Percentiles rank a stretch among this genome's conserved stretches.
Conservation (phyloP, 2,888 invertebrate species). For the Hypercompe scribonia region DNA sequence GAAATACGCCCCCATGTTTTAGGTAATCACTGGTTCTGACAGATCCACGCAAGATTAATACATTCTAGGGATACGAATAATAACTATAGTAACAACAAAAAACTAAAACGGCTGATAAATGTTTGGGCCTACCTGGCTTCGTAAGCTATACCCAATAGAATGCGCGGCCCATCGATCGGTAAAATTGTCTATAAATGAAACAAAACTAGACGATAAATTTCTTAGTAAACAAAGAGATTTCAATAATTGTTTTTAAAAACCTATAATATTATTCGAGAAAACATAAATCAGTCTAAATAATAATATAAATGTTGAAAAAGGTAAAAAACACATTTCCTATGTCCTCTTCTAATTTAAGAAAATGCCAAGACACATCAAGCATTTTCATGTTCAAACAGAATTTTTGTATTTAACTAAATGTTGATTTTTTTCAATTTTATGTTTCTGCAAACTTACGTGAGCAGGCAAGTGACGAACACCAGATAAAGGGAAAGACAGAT, state of each 20-base stretch:
- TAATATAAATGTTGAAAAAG: slow-evolving; percentile 57
- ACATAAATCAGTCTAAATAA: slow-evolving; percentile 60
- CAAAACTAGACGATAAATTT: slow-evolving; percentile 83
- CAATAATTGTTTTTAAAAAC: slow-evolving; percentile 81
- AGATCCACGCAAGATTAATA: slow-evolving; percentile 84
- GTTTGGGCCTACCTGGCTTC: slow-evolving; percentile 77
- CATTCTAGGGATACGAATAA: slow-evolving; percentile 81
- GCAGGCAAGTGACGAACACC: slow-evolving; percentile 72
- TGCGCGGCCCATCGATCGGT: slow-evolving; percentile 73
- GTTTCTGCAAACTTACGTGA: slow-evolving; percentile 74
- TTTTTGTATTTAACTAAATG: background rate
- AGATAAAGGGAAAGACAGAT: slow-evolving; percentile 69
- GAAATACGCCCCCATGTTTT: slow-evolving; percentile 84
- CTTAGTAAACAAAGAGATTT: slow-evolving; percentile 74
- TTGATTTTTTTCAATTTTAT: slow-evolving; percentile 46
- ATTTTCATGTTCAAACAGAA: slow-evolving; percentile 37
- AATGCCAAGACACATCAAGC: slow-evolving; percentile 28
- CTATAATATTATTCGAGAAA: slow-evolving; percentile 80
- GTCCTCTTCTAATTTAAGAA: slow-evolving; percentile 49
- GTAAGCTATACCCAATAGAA: slow-evolving; percentile 61
- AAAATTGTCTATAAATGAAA: slow-evolving; percentile 83
- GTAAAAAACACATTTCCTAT: slow-evolving; percentile 52
- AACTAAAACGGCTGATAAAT: slow-evolving; percentile 83
- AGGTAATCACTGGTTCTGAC: slow-evolving; percentile 82
- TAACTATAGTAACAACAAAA: slow-evolving; percentile 82